Base-by-base conservation (phyloP, 2,113 vertebrate genomes). In the Lepidothrix coronata region DNA sequence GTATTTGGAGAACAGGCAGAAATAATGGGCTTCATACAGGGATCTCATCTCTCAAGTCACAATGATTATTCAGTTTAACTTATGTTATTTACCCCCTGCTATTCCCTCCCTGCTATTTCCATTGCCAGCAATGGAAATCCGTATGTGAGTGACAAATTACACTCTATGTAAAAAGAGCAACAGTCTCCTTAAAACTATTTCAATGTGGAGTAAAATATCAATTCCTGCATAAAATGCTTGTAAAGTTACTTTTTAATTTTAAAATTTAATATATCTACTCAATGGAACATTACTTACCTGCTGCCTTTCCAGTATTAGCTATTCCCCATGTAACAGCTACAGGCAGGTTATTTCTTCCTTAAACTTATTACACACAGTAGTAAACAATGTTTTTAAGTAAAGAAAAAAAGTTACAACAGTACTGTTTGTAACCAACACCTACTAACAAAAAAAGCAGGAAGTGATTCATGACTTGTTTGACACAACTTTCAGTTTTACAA, bases 231-330 rank as follows among this genome's bases (percentile, higher is more conserved):
- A 89, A 97, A 94, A 88, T 85, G 44, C 57, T 92, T 95, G 83
- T 93, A 77, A 84, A 11, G 48, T 97, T 97, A 84, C 14, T 91
- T 73, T 43, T 92, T 88, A 71, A 85, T 92, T 93, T 93, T 91
- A 96, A 93, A 75, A 80, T 89, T 85, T 80, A 82, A 91, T 70
- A 85, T 63, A 76, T 74, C 93, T 96, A 92, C 8, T 86, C 87
- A 97, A 71, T 57, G 87, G 87, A 97, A 97, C 85, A 96, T 96
- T 97, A 98, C 98, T 98, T 98, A 98, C 98, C 98, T 98, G 97
- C 95, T 94, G 81, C 89, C 92, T 90, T 86, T 90, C 96, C 95
- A 97, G 83, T 82, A 97, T 96, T 95, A 98, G 96, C 93, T 97
- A 97, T 92, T 97, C 94, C 93, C 92, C 93, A 85, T 71, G 95